Conservation (phyloP, 2,888 invertebrate genomes). For the Xestia rhomboidea region DNA sequence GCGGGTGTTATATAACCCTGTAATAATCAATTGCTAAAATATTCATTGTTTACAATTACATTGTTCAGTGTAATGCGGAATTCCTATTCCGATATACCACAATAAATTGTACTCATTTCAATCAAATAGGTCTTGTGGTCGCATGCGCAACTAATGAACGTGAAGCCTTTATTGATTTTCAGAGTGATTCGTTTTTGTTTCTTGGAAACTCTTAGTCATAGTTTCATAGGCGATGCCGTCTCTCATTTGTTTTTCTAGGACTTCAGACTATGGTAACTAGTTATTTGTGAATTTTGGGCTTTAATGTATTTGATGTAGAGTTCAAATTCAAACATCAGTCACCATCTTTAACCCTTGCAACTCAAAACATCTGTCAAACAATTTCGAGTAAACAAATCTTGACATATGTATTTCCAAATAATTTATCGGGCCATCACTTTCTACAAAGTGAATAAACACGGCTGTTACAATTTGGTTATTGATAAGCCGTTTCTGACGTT, state of each 20-base stretch:
- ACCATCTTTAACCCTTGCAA: not conserved
- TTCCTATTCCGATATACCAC: conserved; percentile 41
- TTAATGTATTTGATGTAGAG: not conserved
- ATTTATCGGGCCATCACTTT: conserved; percentile 35
- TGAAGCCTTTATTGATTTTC: not conserved
- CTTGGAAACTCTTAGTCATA: not conserved
- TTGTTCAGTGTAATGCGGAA: conserved; percentile 54
- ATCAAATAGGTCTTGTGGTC: not conserved
- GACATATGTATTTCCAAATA: conserved; percentile 16
- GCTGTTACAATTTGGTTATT: conserved; percentile 42
- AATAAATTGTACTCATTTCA: conserved; percentile 21
- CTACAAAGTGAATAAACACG: conserved; percentile 38
- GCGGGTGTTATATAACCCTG: conserved; percentile 16
- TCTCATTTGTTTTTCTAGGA: conserved; percentile 17
- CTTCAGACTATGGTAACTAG: not conserved
- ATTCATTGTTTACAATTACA: conserved; percentile 44
- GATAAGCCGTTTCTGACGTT: conserved; percentile 50
- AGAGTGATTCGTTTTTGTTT: conserved; percentile 7
- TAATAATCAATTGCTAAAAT: conserved; percentile 35
- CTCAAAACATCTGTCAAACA: conserved; percentile 25
- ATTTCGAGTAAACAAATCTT: conserved; percentile 12
- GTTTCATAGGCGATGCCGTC: not conserved
- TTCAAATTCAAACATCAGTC: conserved; percentile 14
- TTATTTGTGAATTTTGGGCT: not conserved
- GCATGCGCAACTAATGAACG: not conserved